Evolutionary conservation across 2,888 invertebrate species (phyloP).

Genomic region (Calameuta pallipes): DNA sequence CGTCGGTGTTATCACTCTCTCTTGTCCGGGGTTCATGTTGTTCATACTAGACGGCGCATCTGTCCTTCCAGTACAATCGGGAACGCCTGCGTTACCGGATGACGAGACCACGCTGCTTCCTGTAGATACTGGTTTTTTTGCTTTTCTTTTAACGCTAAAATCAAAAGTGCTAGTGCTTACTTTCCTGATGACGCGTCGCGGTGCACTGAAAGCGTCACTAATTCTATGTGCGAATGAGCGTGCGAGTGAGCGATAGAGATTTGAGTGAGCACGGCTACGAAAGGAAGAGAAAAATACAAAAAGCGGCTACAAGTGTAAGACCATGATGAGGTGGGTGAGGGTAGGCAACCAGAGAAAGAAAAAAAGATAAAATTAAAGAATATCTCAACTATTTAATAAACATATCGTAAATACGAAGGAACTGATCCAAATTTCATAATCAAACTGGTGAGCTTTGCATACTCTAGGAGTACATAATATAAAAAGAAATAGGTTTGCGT

Average conservation of each 20-base stretch:
- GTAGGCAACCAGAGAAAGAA: not conserved
- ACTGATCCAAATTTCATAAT: not conserved
- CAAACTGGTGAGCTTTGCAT: not conserved
- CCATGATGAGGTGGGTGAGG: not conserved
- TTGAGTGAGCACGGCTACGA: not conserved
- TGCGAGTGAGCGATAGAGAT: not conserved
- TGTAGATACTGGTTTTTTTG: slow-evolving; percentile 39
- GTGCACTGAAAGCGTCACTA: not conserved
- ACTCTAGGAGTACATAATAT: slow-evolving; percentile 15
- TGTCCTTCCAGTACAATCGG: slow-evolving; percentile 29
- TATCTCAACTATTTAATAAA: slow-evolving; percentile 5
- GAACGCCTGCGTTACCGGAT: not conserved
- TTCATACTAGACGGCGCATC: slow-evolving; percentile 31
- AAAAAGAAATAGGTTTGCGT: not conserved
- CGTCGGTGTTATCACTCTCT: slow-evolving; percentile 32
- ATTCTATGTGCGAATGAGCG: not conserved
- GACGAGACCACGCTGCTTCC: not conserved
- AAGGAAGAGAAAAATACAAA: not conserved
- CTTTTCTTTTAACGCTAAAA: slow-evolving; percentile 59
- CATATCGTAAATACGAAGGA: not conserved
- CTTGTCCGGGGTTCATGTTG: slow-evolving; percentile 22
- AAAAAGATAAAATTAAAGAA: not conserved
- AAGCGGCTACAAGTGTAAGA: not conserved
- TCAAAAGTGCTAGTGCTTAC: slow-evolving; percentile 27
- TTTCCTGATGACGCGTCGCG: slow-evolving; percentile 11